Evolutionary conservation across 2,797 vertebrate genomes (phyloP).

Genomic region (Neomorphus geoffroyi): DNA sequence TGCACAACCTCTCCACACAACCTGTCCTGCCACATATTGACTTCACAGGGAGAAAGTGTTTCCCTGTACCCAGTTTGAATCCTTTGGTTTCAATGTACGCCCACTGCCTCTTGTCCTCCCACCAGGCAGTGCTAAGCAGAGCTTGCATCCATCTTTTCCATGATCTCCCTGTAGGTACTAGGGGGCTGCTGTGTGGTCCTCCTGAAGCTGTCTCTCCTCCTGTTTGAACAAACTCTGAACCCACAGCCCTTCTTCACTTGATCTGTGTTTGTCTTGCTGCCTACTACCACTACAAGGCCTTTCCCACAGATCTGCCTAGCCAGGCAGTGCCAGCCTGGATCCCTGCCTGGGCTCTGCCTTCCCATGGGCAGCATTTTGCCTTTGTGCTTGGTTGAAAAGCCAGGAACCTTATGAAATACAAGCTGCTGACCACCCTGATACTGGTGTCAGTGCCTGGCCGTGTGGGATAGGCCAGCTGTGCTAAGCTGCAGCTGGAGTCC

Average conservation of each 20-base stretch:
- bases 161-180: background rate
- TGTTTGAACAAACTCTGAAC: background rate
- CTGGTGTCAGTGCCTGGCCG: background rate
- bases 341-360: background rate
- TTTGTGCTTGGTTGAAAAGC: background rate
- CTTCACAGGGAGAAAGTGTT: background rate
- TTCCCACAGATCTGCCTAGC: background rate
- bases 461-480: constrained; percentile 15
- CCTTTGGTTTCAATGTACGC: background rate
- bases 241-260: background rate
- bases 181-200: background rate
- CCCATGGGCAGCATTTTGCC: background rate
- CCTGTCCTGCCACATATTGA: background rate
- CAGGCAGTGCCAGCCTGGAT: background rate
- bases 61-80: background rate
- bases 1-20: background rate
- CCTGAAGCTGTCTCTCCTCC: background rate
- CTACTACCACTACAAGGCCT: background rate
- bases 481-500: background rate
- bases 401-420: background rate
- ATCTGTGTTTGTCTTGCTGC: background rate
- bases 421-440: background rate
- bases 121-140: background rate
- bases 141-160: background rate
- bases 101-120: background rate